Evolutionary conservation across 37 sponge, comb jelly and placozoan species (phyloP).

Genomic region (Geodia barretti): DNA sequence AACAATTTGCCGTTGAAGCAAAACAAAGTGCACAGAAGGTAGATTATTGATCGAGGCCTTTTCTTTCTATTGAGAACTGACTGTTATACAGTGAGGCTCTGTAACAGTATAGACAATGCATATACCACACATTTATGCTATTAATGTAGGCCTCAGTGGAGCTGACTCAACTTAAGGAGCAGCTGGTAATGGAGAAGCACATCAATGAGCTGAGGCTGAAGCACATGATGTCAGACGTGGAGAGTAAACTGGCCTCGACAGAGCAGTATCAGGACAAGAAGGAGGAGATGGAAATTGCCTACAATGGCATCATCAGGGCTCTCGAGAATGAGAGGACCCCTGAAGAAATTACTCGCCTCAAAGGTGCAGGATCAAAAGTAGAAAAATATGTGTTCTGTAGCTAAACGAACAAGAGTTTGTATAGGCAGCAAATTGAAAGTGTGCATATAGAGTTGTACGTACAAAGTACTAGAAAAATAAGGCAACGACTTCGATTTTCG

Average conservation of each 20-base stretch:
- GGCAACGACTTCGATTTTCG: no score
- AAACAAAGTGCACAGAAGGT: constrained; percentile 7
- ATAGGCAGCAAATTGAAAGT: no score
- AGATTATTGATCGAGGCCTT: no score
- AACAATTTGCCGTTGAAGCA: constrained; percentile 1
- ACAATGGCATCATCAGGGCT: not conserved
- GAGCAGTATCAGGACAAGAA: not conserved
- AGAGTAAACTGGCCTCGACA: not conserved
- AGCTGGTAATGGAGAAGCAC: not conserved
- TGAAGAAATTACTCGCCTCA: not conserved
- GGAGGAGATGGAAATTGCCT: not conserved
- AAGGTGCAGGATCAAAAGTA: not conserved
- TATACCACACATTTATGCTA: no score
- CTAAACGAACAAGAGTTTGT: no score
- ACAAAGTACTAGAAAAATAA: no score
- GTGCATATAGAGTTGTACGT: no score
- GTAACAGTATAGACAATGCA: no score
- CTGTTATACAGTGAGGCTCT: no score
- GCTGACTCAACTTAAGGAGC: not conserved
- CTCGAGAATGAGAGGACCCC: not conserved
- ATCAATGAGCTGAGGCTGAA: not conserved
- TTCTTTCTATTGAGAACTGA: no score
- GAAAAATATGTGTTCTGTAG: no score
- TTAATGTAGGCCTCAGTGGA: not conserved
- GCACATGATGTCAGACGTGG: not conserved